Evolutionary conservation across 2,113 vertebrate genomes (phyloP).

Genomic region (Tyrannus savana): DNA sequence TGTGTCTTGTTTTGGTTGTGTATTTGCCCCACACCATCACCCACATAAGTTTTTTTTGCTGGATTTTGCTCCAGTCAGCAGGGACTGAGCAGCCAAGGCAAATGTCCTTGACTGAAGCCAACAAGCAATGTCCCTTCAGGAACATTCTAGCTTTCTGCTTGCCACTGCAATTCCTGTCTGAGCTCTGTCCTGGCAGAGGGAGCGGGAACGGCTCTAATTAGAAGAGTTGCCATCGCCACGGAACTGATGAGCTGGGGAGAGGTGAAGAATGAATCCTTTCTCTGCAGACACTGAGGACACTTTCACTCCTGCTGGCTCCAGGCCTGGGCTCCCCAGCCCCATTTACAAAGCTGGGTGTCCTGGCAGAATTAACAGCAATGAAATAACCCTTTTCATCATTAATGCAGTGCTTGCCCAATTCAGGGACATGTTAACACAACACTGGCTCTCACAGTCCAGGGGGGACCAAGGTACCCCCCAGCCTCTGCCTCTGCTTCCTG

Average conservation of each 20-base stretch:
- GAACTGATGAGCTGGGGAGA: constrained; percentile 15
- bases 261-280: constrained; percentile 59
- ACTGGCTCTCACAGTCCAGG: not conserved
- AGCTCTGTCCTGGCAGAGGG: not conserved
- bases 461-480: not conserved
- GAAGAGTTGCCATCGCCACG: not conserved
- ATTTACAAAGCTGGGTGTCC: not conserved
- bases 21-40: not conserved
- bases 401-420: not conserved
- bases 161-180: not conserved
- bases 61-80: not conserved
- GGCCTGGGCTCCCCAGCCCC: constrained; percentile 10
- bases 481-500: not conserved
- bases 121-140: not conserved
- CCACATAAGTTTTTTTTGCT: not conserved
- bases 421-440: not conserved
- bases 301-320: constrained; percentile 51
- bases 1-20: not conserved
- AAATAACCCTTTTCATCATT: constrained; percentile 14
- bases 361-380: constrained; percentile 4
- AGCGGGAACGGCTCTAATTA: not conserved
- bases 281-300: constrained; percentile 44
- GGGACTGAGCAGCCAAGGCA: not conserved
- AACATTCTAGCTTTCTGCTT: not conserved
- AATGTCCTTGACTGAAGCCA: not conserved